Percentiles rank a stretch among this genome's conserved stretches.
phyloP scores from a whole-genome alignment of 2,888 invertebrate genomes.

The Drosophila kokeensis region DNA sequence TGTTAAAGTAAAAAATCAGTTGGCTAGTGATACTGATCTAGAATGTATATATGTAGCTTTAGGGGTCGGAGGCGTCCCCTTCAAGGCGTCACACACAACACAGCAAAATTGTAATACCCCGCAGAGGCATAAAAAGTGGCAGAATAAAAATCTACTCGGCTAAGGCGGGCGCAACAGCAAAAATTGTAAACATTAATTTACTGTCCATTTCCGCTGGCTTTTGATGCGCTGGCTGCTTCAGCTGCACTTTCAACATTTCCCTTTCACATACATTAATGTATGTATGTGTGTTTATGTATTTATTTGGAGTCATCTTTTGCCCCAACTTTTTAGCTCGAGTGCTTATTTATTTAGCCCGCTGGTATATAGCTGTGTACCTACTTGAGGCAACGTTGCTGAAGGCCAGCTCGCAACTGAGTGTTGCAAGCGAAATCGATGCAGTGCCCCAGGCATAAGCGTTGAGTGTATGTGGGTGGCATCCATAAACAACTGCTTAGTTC shows the following conservation, averaged over 20 bases:
- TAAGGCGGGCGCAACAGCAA: conserved; percentile 54
- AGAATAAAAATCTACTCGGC: conserved; percentile 26
- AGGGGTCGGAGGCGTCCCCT: background rate
- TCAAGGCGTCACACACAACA: background rate
- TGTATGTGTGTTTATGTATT: conserved; percentile 47
- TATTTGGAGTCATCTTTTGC: conserved; percentile 63
- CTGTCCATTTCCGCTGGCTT: conserved; percentile 78
- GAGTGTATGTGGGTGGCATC: conserved; percentile 7
- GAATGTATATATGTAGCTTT: background rate
- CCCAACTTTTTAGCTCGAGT: conserved; percentile 48
- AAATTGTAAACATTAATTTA: conserved; percentile 82
- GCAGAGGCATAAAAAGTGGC: background rate
- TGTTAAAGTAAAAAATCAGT: background rate
- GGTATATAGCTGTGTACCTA: conserved; percentile 22
- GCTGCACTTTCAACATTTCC: conserved; percentile 47
- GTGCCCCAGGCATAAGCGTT: conserved; percentile 13
- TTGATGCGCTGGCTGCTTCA: conserved; percentile 46
- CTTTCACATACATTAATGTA: conserved; percentile 27
- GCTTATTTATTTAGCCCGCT: conserved; percentile 68
- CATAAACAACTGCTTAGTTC: conserved; percentile 12
- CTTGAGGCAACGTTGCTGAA: conserved; percentile 41
- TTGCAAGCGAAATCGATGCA: conserved; percentile 25
- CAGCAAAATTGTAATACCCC: background rate
- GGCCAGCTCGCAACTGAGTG: conserved; percentile 30
- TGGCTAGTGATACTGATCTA: background rate